Base-by-base conservation (phyloP, 2,797 vertebrate species). In the Sebastes steindachneri region DNA sequence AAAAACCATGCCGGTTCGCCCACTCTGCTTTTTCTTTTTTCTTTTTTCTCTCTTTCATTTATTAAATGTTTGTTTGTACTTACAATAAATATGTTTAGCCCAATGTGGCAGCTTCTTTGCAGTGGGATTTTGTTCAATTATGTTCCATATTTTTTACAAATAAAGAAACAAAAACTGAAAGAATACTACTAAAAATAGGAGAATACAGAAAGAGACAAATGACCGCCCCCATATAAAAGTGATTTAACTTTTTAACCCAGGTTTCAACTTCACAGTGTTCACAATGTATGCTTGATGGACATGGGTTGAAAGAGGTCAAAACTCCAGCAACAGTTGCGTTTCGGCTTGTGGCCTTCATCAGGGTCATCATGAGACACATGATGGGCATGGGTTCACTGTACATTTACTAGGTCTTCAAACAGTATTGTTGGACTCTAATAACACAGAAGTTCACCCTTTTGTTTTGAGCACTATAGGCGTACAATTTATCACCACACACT, bases 1-100 rank as follows among this genome's bases (percentile, higher is more conserved):
- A 86, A 83, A 19, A 58, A 64, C 6, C 23, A 53, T 25, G 37
- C 45, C 9, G 3, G 8, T n/a, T 62, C 35, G 10, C 58, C 58
- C 63, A 62, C 53, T 45, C 53, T 17, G 9, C 21, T 53, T 19
- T 25, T 26, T 2, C 6, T 15, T 7, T 14, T 37, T 37, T 5
- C 35, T 37, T 57, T 14, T 11, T 17, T 6, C 23, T 53, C 7
- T 26, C 10, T 45, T 0, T 45, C 15, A 45, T 0, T 51, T 51
- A 19, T 51, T 51, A 51, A 51, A 19, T 19, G 48, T n/a, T 51
- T 51, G 48, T 51, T 51, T 51, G 48, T 0, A 9, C 19, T 51
- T 51, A 51, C 19, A 51, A 14, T n/a, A 51, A 19, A 0, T 51
- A 51, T 51, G 0, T 9, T 51, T 9, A 51, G 19, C 8, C 48